Base-by-base conservation (phyloP, 2,888 invertebrate genomes). In the Nomada hirtipes region DNA sequence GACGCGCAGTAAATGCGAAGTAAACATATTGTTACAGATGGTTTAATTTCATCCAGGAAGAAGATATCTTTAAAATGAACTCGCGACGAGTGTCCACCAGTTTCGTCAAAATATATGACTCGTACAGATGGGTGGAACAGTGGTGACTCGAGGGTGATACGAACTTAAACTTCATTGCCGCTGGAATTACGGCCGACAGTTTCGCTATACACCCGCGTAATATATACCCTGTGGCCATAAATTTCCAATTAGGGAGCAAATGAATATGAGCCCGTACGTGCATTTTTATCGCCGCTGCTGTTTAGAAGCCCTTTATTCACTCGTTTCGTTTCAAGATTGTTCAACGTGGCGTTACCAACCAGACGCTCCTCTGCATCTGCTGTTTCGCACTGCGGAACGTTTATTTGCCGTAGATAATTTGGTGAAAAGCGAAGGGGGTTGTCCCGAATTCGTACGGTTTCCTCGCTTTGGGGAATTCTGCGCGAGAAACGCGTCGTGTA, bases 231-330 rank as follows among this genome's bases (percentile, higher is more conserved):
- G 60, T 47, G 76, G 78, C 76, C 78, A 84, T 89, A 89, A 88
- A 89, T 89, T 86, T 87, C 79, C 85, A 88, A 89, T 89, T 89
- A 88, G 85, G 75, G 77, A 69, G 82, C 75, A 85, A 89, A 89
- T 88, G 86, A 89, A 88, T 86, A 89, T 83, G 85, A 86, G 88
- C 79, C 84, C 80, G 74, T 80, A 75, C 76, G 81, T 82, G 71
- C 64, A 72, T 85, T 84, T 85, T 84, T 85, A 84, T 85, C 81
- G 69, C 55, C 59, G 23, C 18, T 47, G 64, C 52, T 44, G 52
- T 71, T 79, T 47, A 55, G 63, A 61, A 23, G 59, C 53, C 44
- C 61, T 63, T 68, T 77, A 71, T 77, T 61, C 77, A 80, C 71
- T 57, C 78, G 23, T 53, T 44, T 18, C 55, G 50, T 20, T n/a